Percentiles rank a stretch among this genome's conserved stretches.
Conservation (phyloP, 64 coral and sea anemone genomes). For the Pocillopora verrucosa region DNA sequence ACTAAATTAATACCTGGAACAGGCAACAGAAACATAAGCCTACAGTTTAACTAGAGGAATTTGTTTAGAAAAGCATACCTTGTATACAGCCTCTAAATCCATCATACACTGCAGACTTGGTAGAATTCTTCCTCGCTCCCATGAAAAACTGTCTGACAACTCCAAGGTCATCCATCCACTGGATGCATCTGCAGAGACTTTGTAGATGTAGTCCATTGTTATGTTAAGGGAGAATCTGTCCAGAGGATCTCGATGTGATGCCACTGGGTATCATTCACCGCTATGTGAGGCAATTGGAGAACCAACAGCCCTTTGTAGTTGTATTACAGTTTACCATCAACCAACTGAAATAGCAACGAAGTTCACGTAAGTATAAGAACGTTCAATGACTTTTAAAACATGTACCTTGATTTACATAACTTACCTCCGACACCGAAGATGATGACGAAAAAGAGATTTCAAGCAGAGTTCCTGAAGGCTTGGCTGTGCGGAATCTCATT, state of each 20-base stretch:
- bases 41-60: too few species aligned
- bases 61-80: slow-evolving; percentile 8
- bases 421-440: slow-evolving; percentile 64
- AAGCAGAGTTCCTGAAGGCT: slow-evolving; percentile 53
- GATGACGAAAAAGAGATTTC: slow-evolving; percentile 48
- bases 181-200: neutral
- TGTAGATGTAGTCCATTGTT: slow-evolving; percentile 72
- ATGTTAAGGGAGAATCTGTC: slow-evolving; percentile 31
- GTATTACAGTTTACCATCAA: slow-evolving; percentile 59
- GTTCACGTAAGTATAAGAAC: neutral
- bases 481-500: slow-evolving; percentile 73
- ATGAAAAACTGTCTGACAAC: slow-evolving; percentile 9
- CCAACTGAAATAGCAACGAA: slow-evolving; percentile 53
- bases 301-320: slow-evolving; percentile 27
- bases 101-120: slow-evolving; percentile 15
- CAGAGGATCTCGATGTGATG: slow-evolving; percentile 82
- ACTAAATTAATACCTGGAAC: too few species aligned
- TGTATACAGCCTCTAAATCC: slow-evolving; percentile 59
- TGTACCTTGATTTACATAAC: neutral
- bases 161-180: slow-evolving; percentile 3
- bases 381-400: too few species aligned
- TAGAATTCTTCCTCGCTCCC: too few species aligned
- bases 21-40: too few species aligned
- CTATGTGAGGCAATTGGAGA: slow-evolving; percentile 45
- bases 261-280: slow-evolving; percentile 74